phyloP scores from a whole-genome alignment of 2,888 invertebrate genomes.

The Buathra laborator region DNA sequence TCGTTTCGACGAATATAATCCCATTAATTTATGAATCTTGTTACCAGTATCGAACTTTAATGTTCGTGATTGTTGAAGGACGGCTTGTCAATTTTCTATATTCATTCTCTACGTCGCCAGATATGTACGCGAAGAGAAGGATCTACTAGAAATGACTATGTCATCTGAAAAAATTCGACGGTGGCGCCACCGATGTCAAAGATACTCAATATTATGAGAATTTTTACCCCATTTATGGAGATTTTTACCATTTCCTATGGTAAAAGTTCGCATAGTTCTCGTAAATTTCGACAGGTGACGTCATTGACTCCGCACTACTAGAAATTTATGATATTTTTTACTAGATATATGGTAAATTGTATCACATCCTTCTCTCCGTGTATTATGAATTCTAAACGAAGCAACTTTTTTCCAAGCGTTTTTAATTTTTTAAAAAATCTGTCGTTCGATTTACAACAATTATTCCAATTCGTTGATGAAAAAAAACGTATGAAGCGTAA shows the following conservation, averaged over 20 bases:
- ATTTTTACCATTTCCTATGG: too few species aligned
- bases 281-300: too few species aligned
- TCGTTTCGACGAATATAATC: background rate
- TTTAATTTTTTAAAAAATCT: background rate
- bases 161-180: too few species aligned
- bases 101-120: conserved; percentile 16
- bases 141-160: too few species aligned
- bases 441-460: background rate
- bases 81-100: conserved; percentile 15
- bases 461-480: background rate
- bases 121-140: conserved; percentile 2
- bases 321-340: too few species aligned
- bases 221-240: too few species aligned
- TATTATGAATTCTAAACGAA: conserved; percentile 47
- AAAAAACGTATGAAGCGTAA: background rate
- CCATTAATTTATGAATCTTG: conserved; percentile 40
- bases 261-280: too few species aligned
- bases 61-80: conserved; percentile 16
- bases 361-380: background rate
- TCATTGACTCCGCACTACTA: too few species aligned
- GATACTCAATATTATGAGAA: too few species aligned
- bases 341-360: too few species aligned
- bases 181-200: too few species aligned
- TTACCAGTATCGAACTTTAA: conserved; percentile 47
- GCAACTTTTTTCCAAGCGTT: background rate